These are phyloP conservation scores for Oryzaephilus surinamensis DNA, from an alignment of 1,140 invertebrate species.

Conservation along the genomic window DNA sequence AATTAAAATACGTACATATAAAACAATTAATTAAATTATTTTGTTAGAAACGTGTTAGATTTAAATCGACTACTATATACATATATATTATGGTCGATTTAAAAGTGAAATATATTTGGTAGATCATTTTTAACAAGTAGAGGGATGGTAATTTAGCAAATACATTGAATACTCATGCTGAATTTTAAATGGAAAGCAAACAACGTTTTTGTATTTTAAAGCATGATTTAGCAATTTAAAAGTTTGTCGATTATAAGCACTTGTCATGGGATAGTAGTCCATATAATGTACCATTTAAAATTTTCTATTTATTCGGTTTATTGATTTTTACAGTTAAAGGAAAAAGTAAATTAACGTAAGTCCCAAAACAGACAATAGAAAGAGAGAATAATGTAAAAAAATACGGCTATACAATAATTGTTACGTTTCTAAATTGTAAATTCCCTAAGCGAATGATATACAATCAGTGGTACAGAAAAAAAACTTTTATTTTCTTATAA, in stretches of 20 bases:
- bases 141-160: slow-evolving; percentile 8
- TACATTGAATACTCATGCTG: slow-evolving; percentile 7
- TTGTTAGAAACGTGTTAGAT: too few relatives aligned
- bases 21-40: too few relatives aligned
- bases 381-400: too few relatives aligned
- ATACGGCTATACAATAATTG: slow-evolving; percentile 15
- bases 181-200: slow-evolving; percentile 11
- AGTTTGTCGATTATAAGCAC: slow-evolving; percentile 8
- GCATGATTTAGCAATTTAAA: slow-evolving; percentile 5
- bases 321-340: too few relatives aligned
- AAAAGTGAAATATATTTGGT: slow-evolving; percentile 10
- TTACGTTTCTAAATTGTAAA: slow-evolving; percentile 9
- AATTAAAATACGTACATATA: too few relatives aligned
- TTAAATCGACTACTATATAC: too few relatives aligned
- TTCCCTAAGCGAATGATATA: slow-evolving; percentile 5
- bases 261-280: too few relatives aligned
- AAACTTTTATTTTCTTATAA: slow-evolving; percentile 9
- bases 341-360: slow-evolving; percentile 18
- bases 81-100: too few relatives aligned
- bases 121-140: slow-evolving; percentile 10
- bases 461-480: slow-evolving; percentile 11
- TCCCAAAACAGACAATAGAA: slow-evolving; percentile 14
- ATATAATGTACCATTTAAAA: too few relatives aligned
- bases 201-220: slow-evolving; percentile 2
- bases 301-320: too few relatives aligned